Base-by-base conservation (phyloP, 1,140 invertebrate species). In the Drosophila eugracilis region DNA sequence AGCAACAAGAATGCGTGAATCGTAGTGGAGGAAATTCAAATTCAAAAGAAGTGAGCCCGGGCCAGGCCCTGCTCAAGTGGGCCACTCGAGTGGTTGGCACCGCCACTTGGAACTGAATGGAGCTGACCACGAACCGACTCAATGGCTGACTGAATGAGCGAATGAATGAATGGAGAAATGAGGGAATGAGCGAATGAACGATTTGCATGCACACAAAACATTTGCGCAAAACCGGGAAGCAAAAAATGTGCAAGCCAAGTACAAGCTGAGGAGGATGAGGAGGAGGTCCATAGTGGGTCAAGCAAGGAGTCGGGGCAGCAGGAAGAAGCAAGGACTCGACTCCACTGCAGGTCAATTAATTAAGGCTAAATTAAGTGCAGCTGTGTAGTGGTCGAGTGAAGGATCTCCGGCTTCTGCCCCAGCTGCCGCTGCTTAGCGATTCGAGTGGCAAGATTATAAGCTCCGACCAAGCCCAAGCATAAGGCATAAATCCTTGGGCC, bases 311-410 rank as follows among this genome's bases (percentile, higher is more conserved):
- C 3, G 30, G 24, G 15, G 48, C 17, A 54, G 48, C 24, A 39
- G 17, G 34, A 32, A 39, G 55, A n/a, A 45, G 69, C 48, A 73
- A 55, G 57, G 50, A 81, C 81, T 78, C 62, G 24, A 75, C 67
- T 75, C 44, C 70, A 75, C 81, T 83, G 83, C 83, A 88, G 83
- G 83, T 89, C 83, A 86, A 86, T 86, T 86, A 86, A 86, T 86
- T 86, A 86, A 78, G 83, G 78, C 74, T 86, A 86, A 86, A 86
- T 86, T 86, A 86, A 86, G 83, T 88, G 78, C 81, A 86, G 69
- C 74, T 62, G 65, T 52, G 62, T 58, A 63, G 80, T 57, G 59
- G 80, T 60, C 49, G 57, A 66, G 70, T 62, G 53, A 70, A 69
- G 76, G 58, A 75, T 78, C 58, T 86, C 30, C 50, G 52, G 55